These are phyloP conservation scores for Orientallactaga bullata DNA, from an alignment of 2,113 vertebrate genomes.

Conservation along the genomic window DNA sequence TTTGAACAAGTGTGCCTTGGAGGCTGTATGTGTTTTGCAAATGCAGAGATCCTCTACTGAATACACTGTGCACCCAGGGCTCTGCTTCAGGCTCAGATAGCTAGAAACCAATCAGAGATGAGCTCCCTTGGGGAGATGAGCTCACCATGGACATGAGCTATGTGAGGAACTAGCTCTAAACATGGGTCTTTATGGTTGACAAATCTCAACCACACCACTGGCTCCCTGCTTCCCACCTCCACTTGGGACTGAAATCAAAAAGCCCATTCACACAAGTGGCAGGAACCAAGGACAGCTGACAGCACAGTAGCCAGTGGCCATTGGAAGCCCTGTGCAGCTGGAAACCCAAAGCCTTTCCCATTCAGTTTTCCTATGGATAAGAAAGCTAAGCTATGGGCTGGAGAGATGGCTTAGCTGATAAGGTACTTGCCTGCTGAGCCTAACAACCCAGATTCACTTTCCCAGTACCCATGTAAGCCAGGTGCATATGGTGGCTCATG, in stretches of 20 bases:
- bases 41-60: neutral
- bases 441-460: too few relatives aligned
- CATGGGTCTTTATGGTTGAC: slow-evolving; percentile 2
- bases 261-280: neutral
- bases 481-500: too few relatives aligned
- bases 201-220: neutral
- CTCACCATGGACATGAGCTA: slow-evolving; percentile 20
- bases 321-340: neutral
- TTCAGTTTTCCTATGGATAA: neutral
- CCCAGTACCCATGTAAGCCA: too few relatives aligned
- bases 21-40: neutral
- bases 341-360: slow-evolving; percentile 28
- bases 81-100: neutral
- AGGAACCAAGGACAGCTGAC: neutral
- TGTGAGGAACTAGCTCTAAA: slow-evolving; percentile 42
- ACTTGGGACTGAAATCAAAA: slow-evolving; percentile 48
- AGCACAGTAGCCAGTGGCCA: neutral
- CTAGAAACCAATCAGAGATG: neutral
- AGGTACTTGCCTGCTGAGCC: too few relatives aligned
- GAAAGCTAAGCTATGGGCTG: slow-evolving; percentile 26
- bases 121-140: neutral
- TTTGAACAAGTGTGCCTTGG: neutral
- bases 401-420: too few relatives aligned
- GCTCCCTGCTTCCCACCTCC: neutral
- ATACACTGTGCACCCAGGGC: neutral